phyloP scores from a whole-genome alignment of 2,888 invertebrate species.

The Caenorhabditis panamensis region DNA sequence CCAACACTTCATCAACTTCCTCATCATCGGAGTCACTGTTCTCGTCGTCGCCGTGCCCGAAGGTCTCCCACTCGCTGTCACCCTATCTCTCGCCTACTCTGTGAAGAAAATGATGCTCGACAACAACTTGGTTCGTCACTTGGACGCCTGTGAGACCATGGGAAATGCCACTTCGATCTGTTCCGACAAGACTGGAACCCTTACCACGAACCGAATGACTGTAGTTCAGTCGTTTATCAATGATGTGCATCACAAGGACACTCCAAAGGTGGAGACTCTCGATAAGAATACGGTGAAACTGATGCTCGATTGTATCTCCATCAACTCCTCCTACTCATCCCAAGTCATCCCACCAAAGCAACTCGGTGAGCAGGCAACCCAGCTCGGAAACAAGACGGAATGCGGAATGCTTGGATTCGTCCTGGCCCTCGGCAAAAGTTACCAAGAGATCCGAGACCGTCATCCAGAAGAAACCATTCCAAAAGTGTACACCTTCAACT shows the following conservation, averaged over 20 bases:
- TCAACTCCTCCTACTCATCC: constrained; percentile 84
- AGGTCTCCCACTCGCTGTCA: constrained; percentile 97
- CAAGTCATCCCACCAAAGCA: constrained; percentile 63
- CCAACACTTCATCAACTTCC: constrained; percentile 93
- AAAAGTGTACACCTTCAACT: constrained; percentile 83
- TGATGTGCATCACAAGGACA: constrained; percentile 39
- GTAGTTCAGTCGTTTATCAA: constrained; percentile 84
- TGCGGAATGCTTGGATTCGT: constrained; percentile 83
- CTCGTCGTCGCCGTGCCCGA: constrained; percentile 99
- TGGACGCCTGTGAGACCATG: constrained; percentile 84
- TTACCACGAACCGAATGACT: constrained; percentile 84
- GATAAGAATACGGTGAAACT: too few relatives aligned
- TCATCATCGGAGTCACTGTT: constrained; percentile 99
- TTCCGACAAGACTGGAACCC: constrained; percentile 84
- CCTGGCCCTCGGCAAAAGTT: constrained; percentile 82
- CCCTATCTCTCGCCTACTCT: constrained; percentile 97
- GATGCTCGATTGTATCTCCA: constrained; percentile 94
- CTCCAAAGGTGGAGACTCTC: constrained; percentile 81
- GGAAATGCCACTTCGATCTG: constrained; percentile 84
- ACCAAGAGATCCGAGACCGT: constrained; percentile 82
- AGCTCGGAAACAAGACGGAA: constrained; percentile 84
- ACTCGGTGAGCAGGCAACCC: constrained; percentile 68
- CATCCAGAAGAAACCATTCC: constrained; percentile 82
- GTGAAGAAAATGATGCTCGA: constrained; percentile 86
- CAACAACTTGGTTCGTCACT: constrained; percentile 84